phyloP scores from a whole-genome alignment of 2,113 vertebrate genomes.

The Chionis minor region DNA sequence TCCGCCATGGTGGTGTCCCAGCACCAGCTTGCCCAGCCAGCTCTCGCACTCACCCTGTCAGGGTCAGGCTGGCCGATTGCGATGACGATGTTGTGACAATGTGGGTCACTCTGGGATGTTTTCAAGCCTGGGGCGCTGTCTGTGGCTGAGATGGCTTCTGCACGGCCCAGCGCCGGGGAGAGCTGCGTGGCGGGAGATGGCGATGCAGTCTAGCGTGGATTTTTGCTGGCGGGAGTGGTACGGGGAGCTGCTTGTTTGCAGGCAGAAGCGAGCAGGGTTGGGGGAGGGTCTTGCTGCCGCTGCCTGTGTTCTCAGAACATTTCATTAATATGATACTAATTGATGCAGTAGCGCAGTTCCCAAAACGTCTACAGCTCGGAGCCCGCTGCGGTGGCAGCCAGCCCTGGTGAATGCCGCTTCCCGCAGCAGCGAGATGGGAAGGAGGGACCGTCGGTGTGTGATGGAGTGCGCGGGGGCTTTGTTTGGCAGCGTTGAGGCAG shows the following conservation, averaged over 20 bases:
- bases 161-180: rapidly evolving
- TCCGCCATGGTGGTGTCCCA: not conserved
- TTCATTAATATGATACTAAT: not conserved
- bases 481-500: not conserved
- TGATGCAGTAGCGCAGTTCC: not conserved
- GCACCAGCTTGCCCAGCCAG: not conserved
- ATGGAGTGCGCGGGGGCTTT: not conserved
- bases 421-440: not conserved
- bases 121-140: not conserved
- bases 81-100: not conserved
- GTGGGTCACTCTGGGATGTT: not conserved
- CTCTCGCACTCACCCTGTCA: rapidly evolving
- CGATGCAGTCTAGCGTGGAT: not conserved
- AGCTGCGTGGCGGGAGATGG: rapidly evolving
- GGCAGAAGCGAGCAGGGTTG: not conserved
- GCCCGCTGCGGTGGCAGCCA: not conserved
- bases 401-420: not conserved
- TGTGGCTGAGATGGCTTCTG: not conserved
- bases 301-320: not conserved
- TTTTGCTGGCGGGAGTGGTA: not conserved
- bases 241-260: not conserved
- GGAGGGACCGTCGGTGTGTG: not conserved
- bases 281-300: not conserved
- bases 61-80: not conserved
- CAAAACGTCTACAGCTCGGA: not conserved